These are phyloP conservation scores for Sardina pilchardus DNA, from an alignment of 2,113 vertebrate species.

Conservation along the genomic window DNA sequence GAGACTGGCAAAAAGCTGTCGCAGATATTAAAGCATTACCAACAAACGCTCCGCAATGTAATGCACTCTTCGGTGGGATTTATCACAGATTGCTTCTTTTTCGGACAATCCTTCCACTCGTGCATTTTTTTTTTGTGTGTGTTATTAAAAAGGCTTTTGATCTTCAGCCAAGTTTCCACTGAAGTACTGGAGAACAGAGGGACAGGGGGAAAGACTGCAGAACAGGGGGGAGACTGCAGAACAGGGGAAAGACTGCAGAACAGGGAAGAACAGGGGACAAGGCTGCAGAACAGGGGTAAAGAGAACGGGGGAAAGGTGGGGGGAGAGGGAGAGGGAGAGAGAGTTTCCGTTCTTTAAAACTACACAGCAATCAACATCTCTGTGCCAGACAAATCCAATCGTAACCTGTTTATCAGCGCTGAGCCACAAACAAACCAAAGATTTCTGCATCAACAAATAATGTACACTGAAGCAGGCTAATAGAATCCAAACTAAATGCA, in stretches of 20 bases:
- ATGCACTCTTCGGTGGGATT: background rate
- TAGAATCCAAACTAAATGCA: background rate
- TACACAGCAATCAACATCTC: background rate
- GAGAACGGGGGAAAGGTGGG: too few relatives aligned
- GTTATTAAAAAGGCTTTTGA: slow-evolving; percentile 17
- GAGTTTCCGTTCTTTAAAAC: too few relatives aligned
- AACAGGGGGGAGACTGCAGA: background rate
- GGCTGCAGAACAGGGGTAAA: too few relatives aligned
- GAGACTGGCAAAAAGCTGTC: background rate
- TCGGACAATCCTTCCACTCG: slow-evolving; percentile 4
- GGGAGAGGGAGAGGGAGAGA: too few relatives aligned
- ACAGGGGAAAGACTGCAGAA: too few relatives aligned
- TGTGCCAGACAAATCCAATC: background rate
- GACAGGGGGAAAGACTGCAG: background rate
- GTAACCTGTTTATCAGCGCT: background rate
- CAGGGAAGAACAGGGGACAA: too few relatives aligned
- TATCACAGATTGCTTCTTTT: slow-evolving; percentile 19
- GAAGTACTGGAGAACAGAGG: background rate
- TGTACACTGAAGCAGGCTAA: background rate
- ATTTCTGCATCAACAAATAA: background rate
- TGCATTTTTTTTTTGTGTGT: slow-evolving; percentile 12
- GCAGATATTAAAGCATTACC: slow-evolving; percentile 9
- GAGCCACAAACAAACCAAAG: background rate
- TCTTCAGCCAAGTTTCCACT: slow-evolving; percentile 7
- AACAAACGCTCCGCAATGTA: background rate